Percentiles rank a stretch among this genome's conserved stretches.
These are phyloP conservation scores for Halichoerus grypus DNA, from an alignment of 2,113 vertebrate genomes.

Conservation along the genomic window DNA sequence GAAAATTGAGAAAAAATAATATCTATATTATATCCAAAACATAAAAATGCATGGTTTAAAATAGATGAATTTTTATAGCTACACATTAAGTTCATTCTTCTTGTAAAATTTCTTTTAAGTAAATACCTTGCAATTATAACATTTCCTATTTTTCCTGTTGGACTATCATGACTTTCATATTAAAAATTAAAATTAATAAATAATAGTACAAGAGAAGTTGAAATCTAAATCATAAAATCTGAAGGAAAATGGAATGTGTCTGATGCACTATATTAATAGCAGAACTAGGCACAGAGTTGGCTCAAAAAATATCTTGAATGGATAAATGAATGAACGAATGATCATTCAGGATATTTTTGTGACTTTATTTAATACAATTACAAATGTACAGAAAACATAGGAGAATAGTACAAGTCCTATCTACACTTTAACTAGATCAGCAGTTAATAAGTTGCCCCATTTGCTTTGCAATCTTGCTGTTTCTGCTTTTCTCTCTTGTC, in stretches of 20 bases:
- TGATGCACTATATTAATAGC: background rate
- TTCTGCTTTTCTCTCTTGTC: background rate
- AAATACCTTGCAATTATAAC: background rate
- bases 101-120: background rate
- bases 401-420: background rate
- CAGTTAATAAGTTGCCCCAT: background rate
- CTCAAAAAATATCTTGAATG: background rate
- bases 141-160: background rate
- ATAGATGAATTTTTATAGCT: background rate
- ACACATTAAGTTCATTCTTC: background rate
- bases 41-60: background rate
- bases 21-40: background rate
- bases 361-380: background rate
- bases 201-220: background rate
- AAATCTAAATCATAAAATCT: background rate
- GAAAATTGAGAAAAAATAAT: background rate
- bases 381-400: background rate
- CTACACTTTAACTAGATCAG: background rate
- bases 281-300: background rate
- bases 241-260: background rate
- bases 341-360: background rate
- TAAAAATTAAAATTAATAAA: conserved; percentile 18
- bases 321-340: background rate
- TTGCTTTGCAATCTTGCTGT: background rate
- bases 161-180: background rate